Conservation (phyloP, 35 echinoderm and acorn worm species). For the Lytechinus pictus region DNA sequence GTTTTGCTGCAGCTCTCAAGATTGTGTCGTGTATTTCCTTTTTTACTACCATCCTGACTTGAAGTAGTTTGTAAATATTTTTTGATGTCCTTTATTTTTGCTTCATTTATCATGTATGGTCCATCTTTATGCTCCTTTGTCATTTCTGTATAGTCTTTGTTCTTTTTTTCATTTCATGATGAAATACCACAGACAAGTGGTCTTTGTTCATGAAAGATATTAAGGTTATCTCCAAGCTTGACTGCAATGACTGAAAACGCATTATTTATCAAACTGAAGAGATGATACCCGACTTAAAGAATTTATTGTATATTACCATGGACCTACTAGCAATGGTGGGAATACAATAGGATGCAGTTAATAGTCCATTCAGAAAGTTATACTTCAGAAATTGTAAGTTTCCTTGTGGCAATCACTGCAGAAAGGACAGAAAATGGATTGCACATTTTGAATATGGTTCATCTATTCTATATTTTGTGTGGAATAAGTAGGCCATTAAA, state of each 20-base stretch:
- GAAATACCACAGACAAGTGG: neutral
- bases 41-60: neutral
- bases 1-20: too few species aligned
- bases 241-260: neutral
- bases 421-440: neutral
- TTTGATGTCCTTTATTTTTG: neutral
- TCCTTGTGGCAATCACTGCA: neutral
- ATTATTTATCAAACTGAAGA: neutral
- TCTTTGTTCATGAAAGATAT: neutral
- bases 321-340: too few species aligned
- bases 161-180: neutral
- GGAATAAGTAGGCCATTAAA: too few species aligned
- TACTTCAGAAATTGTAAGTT: neutral
- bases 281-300: neutral
- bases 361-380: neutral
- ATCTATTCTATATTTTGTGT: too few species aligned
- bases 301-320: neutral
- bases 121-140: neutral
- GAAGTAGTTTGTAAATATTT: neutral
- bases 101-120: neutral
- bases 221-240: neutral
- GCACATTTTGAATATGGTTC: neutral
- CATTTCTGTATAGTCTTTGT: neutral
- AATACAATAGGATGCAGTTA: neutral
- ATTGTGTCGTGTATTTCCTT: neutral